phyloP scores from a whole-genome alignment of 92 coral and sea anemone species.

The Epizoanthus illoricatus region DNA sequence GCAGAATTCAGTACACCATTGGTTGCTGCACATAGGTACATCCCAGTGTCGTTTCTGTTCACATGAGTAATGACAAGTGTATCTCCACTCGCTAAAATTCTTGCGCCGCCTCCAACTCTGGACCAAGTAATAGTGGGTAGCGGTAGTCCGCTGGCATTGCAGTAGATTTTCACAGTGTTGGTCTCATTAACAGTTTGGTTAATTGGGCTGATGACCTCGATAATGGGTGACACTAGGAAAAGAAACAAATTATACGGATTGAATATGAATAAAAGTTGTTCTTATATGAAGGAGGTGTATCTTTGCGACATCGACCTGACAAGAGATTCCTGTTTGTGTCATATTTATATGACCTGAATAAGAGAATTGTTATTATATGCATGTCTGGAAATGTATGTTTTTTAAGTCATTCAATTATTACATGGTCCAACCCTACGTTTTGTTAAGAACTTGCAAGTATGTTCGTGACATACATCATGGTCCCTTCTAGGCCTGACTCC shows the following conservation, averaged over 20 bases:
- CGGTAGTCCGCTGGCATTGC: constrained; percentile 61
- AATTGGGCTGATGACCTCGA: constrained; percentile 36
- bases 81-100: constrained; percentile 27
- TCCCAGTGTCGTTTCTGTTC: constrained; percentile 43
- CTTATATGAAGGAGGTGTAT: no score
- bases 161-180: constrained; percentile 28
- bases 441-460: no score
- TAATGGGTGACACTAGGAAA: constrained; percentile 46
- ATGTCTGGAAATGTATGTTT: no score
- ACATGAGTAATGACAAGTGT: constrained; percentile 23
- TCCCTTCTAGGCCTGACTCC: no score
- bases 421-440: no score
- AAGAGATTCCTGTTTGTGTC: no score
- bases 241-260: not conserved
- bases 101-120: constrained; percentile 12
- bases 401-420: no score
- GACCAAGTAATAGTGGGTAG: constrained; percentile 50
- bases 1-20: constrained; percentile 50
- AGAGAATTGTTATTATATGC: no score
- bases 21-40: constrained; percentile 44
- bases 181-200: constrained; percentile 47
- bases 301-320: no score
- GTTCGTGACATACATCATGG: no score
- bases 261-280: not conserved
- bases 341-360: no score